These are phyloP conservation scores for Callyntrura sp. DNA, from an alignment of 2,888 invertebrate genomes.

Conservation along the genomic window DNA sequence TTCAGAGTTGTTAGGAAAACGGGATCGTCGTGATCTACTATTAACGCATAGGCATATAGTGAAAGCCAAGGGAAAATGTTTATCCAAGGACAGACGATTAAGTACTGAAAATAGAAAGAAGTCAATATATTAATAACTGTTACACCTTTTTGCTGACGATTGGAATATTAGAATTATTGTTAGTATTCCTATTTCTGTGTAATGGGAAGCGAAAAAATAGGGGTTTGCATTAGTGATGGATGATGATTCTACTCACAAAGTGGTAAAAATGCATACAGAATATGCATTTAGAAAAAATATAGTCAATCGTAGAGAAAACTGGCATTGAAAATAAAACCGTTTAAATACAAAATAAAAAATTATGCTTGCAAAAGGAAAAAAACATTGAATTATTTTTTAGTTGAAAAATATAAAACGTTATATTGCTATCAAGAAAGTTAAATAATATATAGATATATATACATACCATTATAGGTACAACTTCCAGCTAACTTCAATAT, in stretches of 20 bases:
- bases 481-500: neutral
- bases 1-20: neutral
- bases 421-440: constrained; percentile 26
- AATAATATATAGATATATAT: constrained; percentile 23
- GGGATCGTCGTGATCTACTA: too few relatives aligned
- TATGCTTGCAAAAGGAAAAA: neutral
- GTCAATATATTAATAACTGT: too few relatives aligned
- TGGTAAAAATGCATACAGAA: neutral
- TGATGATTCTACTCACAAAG: neutral
- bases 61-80: neutral
- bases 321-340: constrained; percentile 9
- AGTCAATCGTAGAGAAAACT: constrained; percentile 39
- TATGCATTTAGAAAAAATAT: constrained; percentile 9
- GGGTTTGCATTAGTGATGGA: neutral
- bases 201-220: neutral
- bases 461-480: neutral
- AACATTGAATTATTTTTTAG: constrained; percentile 35
- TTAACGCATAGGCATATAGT: constrained; percentile 8
- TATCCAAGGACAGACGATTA: neutral
- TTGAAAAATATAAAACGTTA: constrained; percentile 21
- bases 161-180: too few relatives aligned
- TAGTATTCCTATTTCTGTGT: neutral
- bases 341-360: neutral
- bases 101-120: too few relatives aligned
- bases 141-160: too few relatives aligned